Evolutionary conservation across 2,888 invertebrate species (phyloP).

Genomic region (Agrotis segetum): DNA sequence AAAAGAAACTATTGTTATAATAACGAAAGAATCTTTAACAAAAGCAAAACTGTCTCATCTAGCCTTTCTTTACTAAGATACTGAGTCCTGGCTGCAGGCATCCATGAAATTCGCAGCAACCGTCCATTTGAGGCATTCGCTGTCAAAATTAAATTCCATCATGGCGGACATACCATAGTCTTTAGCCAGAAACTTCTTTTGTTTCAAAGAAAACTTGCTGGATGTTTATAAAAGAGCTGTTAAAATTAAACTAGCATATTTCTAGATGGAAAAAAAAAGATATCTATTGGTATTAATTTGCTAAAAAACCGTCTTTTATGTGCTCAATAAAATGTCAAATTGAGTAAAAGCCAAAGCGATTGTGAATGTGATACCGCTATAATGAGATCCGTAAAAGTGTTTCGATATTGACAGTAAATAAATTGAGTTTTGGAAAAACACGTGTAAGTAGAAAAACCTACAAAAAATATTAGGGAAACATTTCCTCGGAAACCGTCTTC

Average conservation of each 20-base stretch:
- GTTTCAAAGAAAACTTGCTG: slow-evolving; percentile 40
- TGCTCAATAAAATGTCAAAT: slow-evolving; percentile 16
- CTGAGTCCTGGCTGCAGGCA: slow-evolving; percentile 61
- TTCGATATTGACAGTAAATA: slow-evolving; percentile 31
- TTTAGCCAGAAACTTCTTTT: slow-evolving; percentile 36
- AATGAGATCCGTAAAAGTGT: slow-evolving; percentile 11
- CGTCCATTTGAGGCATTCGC: slow-evolving; percentile 53
- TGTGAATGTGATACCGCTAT: slow-evolving; percentile 6
- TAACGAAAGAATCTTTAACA: slow-evolving; percentile 10
- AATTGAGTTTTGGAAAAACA: slow-evolving; percentile 26
- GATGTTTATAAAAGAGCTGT: background rate
- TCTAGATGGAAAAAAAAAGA: background rate
- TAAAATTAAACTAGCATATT: background rate
- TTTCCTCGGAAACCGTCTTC: background rate
- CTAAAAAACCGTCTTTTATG: background rate
- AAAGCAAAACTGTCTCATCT: slow-evolving; percentile 38
- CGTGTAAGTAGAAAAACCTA: slow-evolving; percentile 1
- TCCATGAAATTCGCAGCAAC: slow-evolving; percentile 69
- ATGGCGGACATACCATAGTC: slow-evolving; percentile 39
- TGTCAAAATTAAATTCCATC: slow-evolving; percentile 65
- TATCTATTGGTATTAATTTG: background rate
- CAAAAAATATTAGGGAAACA: slow-evolving; percentile 12
- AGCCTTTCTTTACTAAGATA: slow-evolving; percentile 33
- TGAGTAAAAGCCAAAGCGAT: slow-evolving; percentile 7
- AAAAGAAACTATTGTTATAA: slow-evolving; percentile 22